Evolutionary conservation across 2,113 vertebrate genomes (phyloP), one percentile per base, ranked within the genome.

Genomic region (Alexandromys fortis): DNA sequence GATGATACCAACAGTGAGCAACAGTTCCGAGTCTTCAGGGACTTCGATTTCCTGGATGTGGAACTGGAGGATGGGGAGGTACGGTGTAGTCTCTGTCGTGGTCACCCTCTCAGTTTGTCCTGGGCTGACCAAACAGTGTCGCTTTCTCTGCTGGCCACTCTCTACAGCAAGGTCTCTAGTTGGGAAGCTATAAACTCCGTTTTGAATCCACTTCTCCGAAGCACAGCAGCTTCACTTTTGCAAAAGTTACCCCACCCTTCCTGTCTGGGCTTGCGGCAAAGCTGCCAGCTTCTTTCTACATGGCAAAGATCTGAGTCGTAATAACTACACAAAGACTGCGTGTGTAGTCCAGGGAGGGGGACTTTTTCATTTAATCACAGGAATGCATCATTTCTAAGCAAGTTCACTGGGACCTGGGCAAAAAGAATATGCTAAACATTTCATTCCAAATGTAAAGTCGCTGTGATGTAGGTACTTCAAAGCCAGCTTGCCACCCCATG

Each of bases 31-130:
- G 99, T 99, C 97, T 99, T 99, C 98, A 98, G 99, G 91, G 99
- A 99, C 98, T 99, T 99, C 88, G 99, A 99, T 97, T 99, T 99
- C 98, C 98, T 99, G 96, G 99, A 99, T 30, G 99, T 99, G 97
- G 99, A 99, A 97, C 99, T 99, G 97, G 99, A 99, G 97, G 99
- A 99, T 68, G 99, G 99, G 97, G 99, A 99, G 99, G 99, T 99
- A 98, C 21, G 47, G 98, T 98, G 95, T 81, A 58, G 92, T 97
- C 97, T 98, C 94, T 97, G 68, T 98, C 47, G 94, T 96, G 83
- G 93, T 24, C 82, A 12, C 52, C 95, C 94, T 65, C 45, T 95
- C 24, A 24, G 58, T 42, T 70, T 58, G 85, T 7, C 92, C 86
- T 78, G 76, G 26, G 61, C 95, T 96, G 82, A 96, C 33, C 10